Conservation (phyloP, 1,140 invertebrate species). For the Neodiprion lecontei region DNA sequence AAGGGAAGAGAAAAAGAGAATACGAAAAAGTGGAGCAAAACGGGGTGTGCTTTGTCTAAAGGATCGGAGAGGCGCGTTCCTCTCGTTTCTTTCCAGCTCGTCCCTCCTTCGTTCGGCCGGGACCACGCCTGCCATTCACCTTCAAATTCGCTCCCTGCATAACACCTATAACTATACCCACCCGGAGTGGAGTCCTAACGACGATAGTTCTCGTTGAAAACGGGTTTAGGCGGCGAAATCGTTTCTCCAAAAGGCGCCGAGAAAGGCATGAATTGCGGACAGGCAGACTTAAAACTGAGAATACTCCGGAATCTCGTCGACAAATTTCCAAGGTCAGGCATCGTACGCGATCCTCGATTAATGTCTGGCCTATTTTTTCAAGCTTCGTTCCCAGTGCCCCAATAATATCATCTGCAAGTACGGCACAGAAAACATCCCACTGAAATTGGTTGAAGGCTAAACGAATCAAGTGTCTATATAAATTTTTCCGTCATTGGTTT, state of each 20-base stretch:
- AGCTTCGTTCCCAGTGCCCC: too few species aligned
- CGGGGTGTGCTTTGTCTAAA: conserved; percentile 27
- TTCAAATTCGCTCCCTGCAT: conserved; percentile 45
- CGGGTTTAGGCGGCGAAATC: conserved; percentile 1
- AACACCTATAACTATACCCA: conserved; percentile 8
- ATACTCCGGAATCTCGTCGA: neutral
- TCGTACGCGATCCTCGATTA: neutral
- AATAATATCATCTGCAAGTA: too few species aligned
- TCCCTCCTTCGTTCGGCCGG: conserved; percentile 34
- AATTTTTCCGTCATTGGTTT: neutral
- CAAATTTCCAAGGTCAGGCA: neutral
- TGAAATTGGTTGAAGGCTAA: neutral
- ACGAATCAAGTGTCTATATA: neutral
- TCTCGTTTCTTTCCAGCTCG: conserved; percentile 25
- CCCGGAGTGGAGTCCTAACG: neutral
- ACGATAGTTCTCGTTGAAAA: neutral
- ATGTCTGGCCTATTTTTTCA: too few species aligned
- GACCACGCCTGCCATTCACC: conserved; percentile 55
- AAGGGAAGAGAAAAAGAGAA: conserved; percentile 13
- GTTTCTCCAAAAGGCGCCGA: neutral
- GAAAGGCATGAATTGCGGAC: neutral
- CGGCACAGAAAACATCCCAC: neutral
- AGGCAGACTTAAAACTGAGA: neutral
- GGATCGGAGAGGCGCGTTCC: conserved; percentile 1
- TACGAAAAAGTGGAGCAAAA: conserved; percentile 20